Base-by-base conservation (phyloP, 2,888 invertebrate genomes). In the Andrena fulva region DNA sequence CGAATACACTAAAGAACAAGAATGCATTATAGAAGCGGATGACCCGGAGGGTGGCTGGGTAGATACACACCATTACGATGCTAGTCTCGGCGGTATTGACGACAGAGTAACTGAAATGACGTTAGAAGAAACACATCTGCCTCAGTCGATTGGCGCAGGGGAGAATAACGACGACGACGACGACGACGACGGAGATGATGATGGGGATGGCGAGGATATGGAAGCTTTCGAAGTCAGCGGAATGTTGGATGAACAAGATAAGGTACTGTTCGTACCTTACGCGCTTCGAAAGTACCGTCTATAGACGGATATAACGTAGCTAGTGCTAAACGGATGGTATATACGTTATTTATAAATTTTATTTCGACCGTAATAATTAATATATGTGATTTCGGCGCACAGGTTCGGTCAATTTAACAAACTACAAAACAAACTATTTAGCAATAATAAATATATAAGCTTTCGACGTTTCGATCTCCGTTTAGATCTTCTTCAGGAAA, bases 141-240 rank as follows among this genome's bases (percentile, higher is more conserved):
- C 89, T 77, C 87, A 87, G 7, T 77, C 86, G 5, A 52, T 79
- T 79, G 70, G 86, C 60, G 77, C 86, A 54, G 94, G 94, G 64
- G 95, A 94, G 75, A 94, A 94, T 77, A 93, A 95, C 42, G 52
- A 85, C 2, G 72, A 87, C 7, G 82, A 81, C 54, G 95, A 95
- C 60, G 96, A 97, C 70, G 98, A 97, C 29, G 98, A 97, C n/a
- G 99, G 99, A 62, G 98, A 98, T 80, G 99, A 99, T 63, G 98
- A 98, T 80, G 99, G 97, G 76, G 98, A 98, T 92, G 98, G 99
- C 0, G 97, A 97, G 86, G 99, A 99, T 94, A 99, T 99, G 99
- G 99, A 99, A 93, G 98, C 97, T 90, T 99, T 99, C 95, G 98
- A 99, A 94, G 98, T 99, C 93, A 98, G 98, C 87, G 99, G 99